Conservation (phyloP, 2,113 vertebrate species). For the Lonchura striata region DNA sequence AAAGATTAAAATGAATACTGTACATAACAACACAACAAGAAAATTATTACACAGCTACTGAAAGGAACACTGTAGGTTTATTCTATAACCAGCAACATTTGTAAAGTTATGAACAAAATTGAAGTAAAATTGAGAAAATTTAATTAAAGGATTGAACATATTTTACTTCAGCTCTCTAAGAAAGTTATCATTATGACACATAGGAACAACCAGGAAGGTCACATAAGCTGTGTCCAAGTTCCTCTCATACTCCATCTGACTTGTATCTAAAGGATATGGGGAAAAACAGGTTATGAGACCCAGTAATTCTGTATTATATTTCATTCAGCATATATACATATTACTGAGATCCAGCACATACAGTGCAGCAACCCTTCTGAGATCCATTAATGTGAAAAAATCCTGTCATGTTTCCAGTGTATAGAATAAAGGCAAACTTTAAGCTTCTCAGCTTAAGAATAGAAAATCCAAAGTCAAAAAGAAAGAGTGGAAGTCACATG, state of each 20-base stretch:
- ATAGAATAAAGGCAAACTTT: background rate
- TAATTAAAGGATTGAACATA: background rate
- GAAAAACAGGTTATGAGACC: background rate
- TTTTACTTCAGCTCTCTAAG: background rate
- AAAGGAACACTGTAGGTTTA: background rate
- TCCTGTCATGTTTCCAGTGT: background rate
- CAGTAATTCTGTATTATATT: background rate
- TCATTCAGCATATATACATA: background rate
- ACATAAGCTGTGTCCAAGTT: background rate
- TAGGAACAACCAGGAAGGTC: background rate
- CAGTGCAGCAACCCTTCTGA: background rate
- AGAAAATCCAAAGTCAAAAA: background rate
- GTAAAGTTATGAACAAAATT: background rate
- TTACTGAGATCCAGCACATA: background rate
- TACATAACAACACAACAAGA: background rate
- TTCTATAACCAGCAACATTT: background rate
- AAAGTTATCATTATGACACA: background rate
- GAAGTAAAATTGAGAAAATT: background rate
- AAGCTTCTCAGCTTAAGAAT: background rate
- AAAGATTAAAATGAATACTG: background rate
- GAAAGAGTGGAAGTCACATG: background rate
- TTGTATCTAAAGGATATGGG: fast-evolving
- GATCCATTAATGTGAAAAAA: background rate
- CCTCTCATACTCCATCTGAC: background rate
- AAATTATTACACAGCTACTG: background rate